These are phyloP conservation scores for Camponotus fellah DNA, from an alignment of 2,888 invertebrate genomes.

Conservation along the genomic window DNA sequence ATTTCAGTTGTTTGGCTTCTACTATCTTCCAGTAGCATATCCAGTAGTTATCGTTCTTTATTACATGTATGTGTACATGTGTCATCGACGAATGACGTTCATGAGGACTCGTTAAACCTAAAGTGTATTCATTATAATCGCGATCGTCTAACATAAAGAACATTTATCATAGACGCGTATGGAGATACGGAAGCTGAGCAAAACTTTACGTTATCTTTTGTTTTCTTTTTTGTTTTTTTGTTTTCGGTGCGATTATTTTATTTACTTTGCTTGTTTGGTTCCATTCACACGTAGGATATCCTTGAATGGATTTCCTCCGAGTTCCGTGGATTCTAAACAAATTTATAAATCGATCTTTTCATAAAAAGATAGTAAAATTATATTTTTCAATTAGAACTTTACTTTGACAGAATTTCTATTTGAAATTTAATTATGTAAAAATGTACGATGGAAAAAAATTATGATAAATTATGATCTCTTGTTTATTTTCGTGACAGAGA, in stretches of 20 bases:
- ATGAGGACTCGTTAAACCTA: slow-evolving; percentile 4
- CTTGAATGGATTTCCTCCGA: background rate
- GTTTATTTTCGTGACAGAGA: background rate
- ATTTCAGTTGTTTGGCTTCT: slow-evolving; percentile 27
- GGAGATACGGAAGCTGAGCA: background rate
- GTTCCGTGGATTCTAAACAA: background rate
- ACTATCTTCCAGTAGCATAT: slow-evolving; percentile 13
- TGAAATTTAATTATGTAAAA: background rate
- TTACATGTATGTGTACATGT: background rate
- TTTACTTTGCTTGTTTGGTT: background rate
- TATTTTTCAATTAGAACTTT: slow-evolving; percentile 11
- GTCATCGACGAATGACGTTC: slow-evolving; percentile 11
- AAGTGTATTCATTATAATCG: slow-evolving; percentile 9
- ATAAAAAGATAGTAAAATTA: background rate
- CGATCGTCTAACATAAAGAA: background rate
- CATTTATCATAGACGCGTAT: background rate
- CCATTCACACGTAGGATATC: background rate
- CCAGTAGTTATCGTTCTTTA: background rate
- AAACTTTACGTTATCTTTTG: background rate
- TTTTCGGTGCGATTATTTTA: background rate
- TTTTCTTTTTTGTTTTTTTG: background rate
- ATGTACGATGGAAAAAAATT: background rate
- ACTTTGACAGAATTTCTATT: background rate
- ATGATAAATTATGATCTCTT: background rate
- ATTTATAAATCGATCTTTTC: background rate